Evolutionary conservation across 2,797 vertebrate genomes (phyloP).

Genomic region (Ctenopoma kingsleyae): DNA sequence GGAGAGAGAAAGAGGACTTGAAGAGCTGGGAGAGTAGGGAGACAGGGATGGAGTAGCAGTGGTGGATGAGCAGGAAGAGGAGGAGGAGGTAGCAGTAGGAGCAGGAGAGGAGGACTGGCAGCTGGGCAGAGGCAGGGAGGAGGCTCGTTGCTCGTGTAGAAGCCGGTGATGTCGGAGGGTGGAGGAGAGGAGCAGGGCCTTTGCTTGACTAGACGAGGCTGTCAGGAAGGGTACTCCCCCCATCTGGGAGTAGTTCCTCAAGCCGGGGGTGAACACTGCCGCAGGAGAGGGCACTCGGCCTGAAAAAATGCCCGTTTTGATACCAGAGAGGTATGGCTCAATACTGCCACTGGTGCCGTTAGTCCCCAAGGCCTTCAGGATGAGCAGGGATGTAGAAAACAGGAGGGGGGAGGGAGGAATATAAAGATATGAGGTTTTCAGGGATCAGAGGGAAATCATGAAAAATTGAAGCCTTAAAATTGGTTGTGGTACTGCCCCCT

Average conservation of each 20-base stretch:
- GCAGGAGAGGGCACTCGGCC: conserved; percentile 66
- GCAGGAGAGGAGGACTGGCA: conserved; percentile 64
- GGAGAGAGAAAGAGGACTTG: conserved; percentile 59
- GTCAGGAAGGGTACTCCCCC: conserved; percentile 66
- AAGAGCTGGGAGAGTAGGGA: conserved; percentile 66
- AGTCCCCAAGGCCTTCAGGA: conserved; percentile 73
- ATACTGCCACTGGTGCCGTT: conserved; percentile 59
- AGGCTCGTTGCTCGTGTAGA: conserved; percentile 77
- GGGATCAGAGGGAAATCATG: conserved; percentile 65
- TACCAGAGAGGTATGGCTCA: conserved; percentile 73
- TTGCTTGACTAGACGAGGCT: conserved; percentile 80
- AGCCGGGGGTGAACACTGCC: conserved; percentile 62
- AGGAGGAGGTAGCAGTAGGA: conserved; percentile 53
- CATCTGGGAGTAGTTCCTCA: conserved; percentile 78
- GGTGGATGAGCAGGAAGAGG: conserved; percentile 65
- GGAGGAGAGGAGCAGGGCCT: conserved; percentile 84
- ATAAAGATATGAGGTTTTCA: conserved; percentile 58
- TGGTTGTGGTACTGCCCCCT: conserved; percentile 52
- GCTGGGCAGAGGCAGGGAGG: conserved; percentile 70
- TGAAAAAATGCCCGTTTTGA: conserved; percentile 79
- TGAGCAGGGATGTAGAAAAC: conserved; percentile 67
- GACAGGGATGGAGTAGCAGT: conserved; percentile 71
- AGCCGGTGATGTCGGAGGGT: conserved; percentile 80
- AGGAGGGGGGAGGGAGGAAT: conserved; percentile 41
- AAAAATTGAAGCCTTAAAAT: conserved; percentile 70